phyloP scores from a whole-genome alignment of 2,797 vertebrate genomes.

The Alca torda region DNA sequence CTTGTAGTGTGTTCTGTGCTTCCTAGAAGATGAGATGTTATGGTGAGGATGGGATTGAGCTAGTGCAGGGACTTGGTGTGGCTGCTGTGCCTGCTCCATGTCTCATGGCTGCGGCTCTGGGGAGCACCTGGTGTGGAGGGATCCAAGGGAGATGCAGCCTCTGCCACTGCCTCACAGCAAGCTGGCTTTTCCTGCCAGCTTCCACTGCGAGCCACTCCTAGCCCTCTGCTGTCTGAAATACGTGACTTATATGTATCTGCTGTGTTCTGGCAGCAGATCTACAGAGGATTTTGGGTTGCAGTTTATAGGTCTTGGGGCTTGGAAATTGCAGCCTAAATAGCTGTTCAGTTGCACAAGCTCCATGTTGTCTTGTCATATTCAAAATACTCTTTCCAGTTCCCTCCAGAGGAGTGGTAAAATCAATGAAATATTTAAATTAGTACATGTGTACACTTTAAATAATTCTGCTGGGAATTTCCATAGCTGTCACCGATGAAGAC shows the following conservation, averaged over 20 bases:
- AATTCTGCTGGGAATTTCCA: neutral
- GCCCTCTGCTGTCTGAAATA: neutral
- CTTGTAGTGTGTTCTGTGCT: neutral
- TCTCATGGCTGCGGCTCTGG: fast-evolving
- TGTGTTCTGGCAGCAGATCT: neutral
- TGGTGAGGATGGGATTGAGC: neutral
- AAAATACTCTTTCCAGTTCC: neutral
- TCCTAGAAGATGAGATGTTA: neutral
- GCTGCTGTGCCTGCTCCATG: fast-evolving
- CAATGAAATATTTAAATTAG: neutral
- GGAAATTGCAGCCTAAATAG: neutral
- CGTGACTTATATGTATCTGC: fast-evolving
- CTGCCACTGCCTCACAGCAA: neutral
- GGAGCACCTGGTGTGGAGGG: fast-evolving
- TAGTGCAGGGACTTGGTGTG: neutral
- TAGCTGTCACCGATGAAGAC: neutral
- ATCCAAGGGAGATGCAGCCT: neutral
- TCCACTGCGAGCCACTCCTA: neutral
- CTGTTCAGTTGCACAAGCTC: neutral
- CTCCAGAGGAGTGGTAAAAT: neutral
- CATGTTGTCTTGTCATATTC: fast-evolving
- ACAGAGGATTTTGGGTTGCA: neutral
- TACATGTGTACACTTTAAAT: fast-evolving
- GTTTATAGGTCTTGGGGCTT: neutral
- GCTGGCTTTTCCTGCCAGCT: neutral